Percentiles rank a stretch among this genome's conserved stretches.
Evolutionary conservation across 2,888 invertebrate genomes (phyloP).

Genomic region (Mythimna pallens): DNA sequence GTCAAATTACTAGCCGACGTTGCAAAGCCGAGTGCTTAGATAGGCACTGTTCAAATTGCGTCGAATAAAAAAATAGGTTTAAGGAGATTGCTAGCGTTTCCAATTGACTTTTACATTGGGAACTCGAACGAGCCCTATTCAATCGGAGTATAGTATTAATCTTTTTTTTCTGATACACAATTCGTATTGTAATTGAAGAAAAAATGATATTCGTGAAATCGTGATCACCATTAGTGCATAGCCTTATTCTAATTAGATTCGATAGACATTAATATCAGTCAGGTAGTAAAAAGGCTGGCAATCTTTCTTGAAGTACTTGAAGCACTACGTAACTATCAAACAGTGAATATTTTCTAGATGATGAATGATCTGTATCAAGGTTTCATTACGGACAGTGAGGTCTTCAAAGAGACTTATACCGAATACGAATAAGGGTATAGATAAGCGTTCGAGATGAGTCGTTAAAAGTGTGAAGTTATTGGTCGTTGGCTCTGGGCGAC

Average conservation of each 20-base stretch:
- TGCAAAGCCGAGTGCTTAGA: slow-evolving; percentile 79
- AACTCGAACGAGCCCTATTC: slow-evolving; percentile 55
- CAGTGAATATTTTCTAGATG: slow-evolving; percentile 31
- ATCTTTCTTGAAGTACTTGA: slow-evolving; percentile 23
- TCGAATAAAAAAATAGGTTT: slow-evolving; percentile 80
- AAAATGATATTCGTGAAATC: slow-evolving; percentile 54
- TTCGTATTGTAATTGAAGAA: slow-evolving; percentile 64
- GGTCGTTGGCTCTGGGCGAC: slow-evolving; percentile 62
- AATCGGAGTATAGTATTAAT: slow-evolving; percentile 51
- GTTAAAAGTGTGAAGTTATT: slow-evolving; percentile 66
- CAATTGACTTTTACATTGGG: slow-evolving; percentile 73
- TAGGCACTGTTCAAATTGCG: slow-evolving; percentile 81
- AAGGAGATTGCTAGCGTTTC: slow-evolving; percentile 79
- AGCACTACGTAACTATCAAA: background rate
- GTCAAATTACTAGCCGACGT: slow-evolving; percentile 84
- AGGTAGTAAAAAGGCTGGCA: slow-evolving; percentile 32
- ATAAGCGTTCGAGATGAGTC: slow-evolving; percentile 55
- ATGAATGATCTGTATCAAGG: slow-evolving; percentile 56
- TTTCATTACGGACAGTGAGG: slow-evolving; percentile 54
- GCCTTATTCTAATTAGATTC: slow-evolving; percentile 57
- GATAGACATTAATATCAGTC: slow-evolving; percentile 60
- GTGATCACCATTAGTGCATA: slow-evolving; percentile 44
- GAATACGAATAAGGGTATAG: slow-evolving; percentile 48
- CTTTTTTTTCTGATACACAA: slow-evolving; percentile 54
- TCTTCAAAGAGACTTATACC: slow-evolving; percentile 48